Base-by-base conservation (phyloP, 2,888 invertebrate genomes). In the Papilio protenor region DNA sequence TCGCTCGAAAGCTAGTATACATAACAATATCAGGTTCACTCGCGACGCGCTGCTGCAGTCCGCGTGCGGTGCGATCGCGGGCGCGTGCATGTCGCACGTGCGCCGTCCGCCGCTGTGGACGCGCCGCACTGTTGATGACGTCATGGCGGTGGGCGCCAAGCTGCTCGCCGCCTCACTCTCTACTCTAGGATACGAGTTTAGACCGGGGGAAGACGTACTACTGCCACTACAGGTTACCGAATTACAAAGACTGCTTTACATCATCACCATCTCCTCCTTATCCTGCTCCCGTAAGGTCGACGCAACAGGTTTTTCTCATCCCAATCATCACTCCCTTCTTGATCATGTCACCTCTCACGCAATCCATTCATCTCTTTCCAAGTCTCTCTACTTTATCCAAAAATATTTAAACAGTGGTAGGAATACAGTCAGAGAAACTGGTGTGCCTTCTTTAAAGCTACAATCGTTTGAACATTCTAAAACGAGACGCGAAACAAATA, bases 101-200 rank as follows among this genome's bases (percentile, higher is more conserved):
- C 95, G 96, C 12, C 93, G 95, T 8, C 94, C 96, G 0, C 93
- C 93, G 70, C 91, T 95, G 6, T 96, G 96, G 96, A 95, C 96
- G 8, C 88, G 91, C 5, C 93, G 94, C n/a, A 96, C 96, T 0
- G 85, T 93, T 23, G 96, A 92, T 83, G 91, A 92, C 81, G 91
- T 96, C 16, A 85, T 96, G 81, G 85, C 88, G 0, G 87, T 95
- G 0, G 96, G 95, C 0, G 93, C 95, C 73, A 92, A 91, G 49
- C 85, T 96, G 77, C 95, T 95, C 83, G 81, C 87, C 0, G 91
- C 92, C 0, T 95, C 95, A 0, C 77, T 96, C 0, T 88, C 89
- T 12, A 88, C 94, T n/a, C 85, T 96, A 0, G 95, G 95, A 0
- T 95, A 94, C 81, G 93, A 94, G 82, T 95, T 95, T 81, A 89